phyloP scores from a whole-genome alignment of 2,888 invertebrate genomes.

The Monoplex corrugatus region DNA sequence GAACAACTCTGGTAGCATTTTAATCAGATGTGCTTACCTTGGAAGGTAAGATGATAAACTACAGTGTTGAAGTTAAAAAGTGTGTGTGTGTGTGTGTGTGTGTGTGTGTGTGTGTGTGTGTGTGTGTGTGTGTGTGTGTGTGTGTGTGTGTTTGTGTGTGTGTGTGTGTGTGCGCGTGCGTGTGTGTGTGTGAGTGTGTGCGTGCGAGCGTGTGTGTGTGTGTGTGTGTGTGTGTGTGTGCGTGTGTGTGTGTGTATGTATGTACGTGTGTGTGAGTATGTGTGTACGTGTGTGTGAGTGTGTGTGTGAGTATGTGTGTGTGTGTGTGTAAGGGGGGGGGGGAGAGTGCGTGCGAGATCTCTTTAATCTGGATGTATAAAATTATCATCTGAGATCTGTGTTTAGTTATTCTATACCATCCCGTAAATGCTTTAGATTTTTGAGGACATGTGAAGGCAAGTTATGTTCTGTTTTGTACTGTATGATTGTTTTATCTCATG shows the following conservation, averaged over 20 bases:
- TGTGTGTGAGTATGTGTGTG: too few relatives aligned
- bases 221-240: neutral
- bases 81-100: conserved; percentile 12
- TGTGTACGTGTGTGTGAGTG: neutral
- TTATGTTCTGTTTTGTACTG: too few relatives aligned
- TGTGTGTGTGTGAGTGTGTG: neutral
- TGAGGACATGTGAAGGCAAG: too few relatives aligned
- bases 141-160: neutral
- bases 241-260: conserved; percentile 34
- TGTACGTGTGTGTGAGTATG: neutral
- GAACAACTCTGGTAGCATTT: neutral
- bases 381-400: too few relatives aligned
- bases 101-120: conserved; percentile 27
- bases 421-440: too few relatives aligned
- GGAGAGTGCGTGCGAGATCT: too few relatives aligned
- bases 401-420: too few relatives aligned
- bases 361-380: too few relatives aligned
- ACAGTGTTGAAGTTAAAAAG: neutral
- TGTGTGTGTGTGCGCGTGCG: neutral
- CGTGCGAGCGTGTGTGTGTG: neutral
- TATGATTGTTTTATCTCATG: too few relatives aligned
- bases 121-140: conserved; percentile 18
- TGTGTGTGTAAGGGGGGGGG: too few relatives aligned
- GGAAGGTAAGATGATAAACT: conserved; percentile 35
- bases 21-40: conserved; percentile 24